Evolutionary conservation across 2,797 vertebrate genomes (phyloP), one percentile per base, ranked within the genome.

Genomic region (Scarus forsteni): DNA sequence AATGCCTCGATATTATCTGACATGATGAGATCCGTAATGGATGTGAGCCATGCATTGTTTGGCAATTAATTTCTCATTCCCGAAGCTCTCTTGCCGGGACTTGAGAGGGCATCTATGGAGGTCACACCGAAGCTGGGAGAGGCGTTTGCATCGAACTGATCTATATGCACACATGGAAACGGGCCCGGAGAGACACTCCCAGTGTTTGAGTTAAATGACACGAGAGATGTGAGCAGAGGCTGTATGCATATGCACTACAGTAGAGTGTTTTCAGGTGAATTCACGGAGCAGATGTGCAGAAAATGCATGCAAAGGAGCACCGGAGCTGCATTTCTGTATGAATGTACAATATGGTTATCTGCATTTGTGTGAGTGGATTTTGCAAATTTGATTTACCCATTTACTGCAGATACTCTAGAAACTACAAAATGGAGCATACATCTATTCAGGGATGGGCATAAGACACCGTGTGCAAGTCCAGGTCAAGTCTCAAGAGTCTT

Each of bases 21-120:
- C 95, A 96, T 95, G 95, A 96, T 95, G 94, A 88, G 94, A 95
- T 67, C 92, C 89, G 88, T 96, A 96, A 96, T 96, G 94, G 94
- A 96, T 94, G 92, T 93, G 93, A 91, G 92, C 92, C 87, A 78
- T 92, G 94, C 93, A 95, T 94, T 94, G 93, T 95, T 95, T 95
- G 94, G 92, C 94, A 95, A 96, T 96, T 96, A 95, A 96, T 94
- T 94, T 94, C 91, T 94, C 94, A 90, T 95, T 94, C 81, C 78
- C 44, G 1, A 56, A 77, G 78, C 81, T 81, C 84, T 81, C 64
- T 85, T 76, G 57, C 79, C 11, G 51, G 68, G 83, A 86, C 77
- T 79, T 59, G 71, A 83, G 86, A 88, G 89, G 88, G 85, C 88
- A 86, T 77, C 64, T 48, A 62, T 84, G 79, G 89, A 89, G 91